phyloP scores from a whole-genome alignment of 2,888 invertebrate genomes.

The Lypha dubia region DNA sequence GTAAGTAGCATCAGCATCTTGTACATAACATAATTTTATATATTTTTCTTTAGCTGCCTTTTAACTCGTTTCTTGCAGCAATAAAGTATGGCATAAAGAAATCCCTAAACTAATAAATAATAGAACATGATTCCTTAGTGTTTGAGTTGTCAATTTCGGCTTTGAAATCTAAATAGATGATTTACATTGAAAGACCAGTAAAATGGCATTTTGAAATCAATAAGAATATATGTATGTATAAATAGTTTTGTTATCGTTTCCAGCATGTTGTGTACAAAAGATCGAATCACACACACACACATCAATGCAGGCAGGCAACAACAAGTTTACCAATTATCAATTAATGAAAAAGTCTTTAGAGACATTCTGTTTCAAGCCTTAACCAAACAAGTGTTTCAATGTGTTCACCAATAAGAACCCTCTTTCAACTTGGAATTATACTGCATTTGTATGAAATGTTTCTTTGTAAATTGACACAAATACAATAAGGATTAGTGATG shows the following conservation, averaged over 20 bases:
- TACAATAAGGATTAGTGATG: constrained; percentile 68
- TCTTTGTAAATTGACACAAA: constrained; percentile 58
- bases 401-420: background rate
- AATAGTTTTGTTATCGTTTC: constrained; percentile 50
- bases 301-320: constrained; percentile 8
- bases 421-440: background rate
- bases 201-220: constrained; percentile 51
- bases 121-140: constrained; percentile 59
- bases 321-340: constrained; percentile 58
- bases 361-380: constrained; percentile 20
- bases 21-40: constrained; percentile 19
- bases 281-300: background rate
- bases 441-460: constrained; percentile 5
- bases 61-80: background rate
- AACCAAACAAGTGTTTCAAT: constrained; percentile 8
- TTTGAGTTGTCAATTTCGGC: constrained; percentile 57
- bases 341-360: constrained; percentile 56
- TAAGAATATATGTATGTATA: constrained; percentile 28
- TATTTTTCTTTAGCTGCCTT: background rate
- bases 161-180: constrained; percentile 11
- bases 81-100: constrained; percentile 9
- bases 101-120: constrained; percentile 70
- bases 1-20: constrained; percentile 42
- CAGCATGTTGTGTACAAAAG: constrained; percentile 22
- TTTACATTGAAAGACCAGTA: constrained; percentile 14